Evolutionary conservation across 2,888 invertebrate genomes (phyloP), one percentile per base, ranked within the genome.

Genomic region (Torymus auratus): DNA sequence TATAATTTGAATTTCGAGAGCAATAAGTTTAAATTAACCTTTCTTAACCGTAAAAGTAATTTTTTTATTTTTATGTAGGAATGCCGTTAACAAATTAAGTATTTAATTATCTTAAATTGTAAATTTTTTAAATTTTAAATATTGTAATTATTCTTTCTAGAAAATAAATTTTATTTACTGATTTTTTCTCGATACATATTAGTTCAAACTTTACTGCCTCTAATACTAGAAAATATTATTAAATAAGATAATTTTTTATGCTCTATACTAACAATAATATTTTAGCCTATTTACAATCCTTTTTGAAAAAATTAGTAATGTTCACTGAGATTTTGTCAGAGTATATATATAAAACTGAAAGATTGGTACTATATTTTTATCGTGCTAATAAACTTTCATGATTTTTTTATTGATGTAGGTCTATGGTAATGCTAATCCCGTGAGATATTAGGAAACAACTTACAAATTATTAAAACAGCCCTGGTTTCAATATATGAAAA

Each of bases 401-500:
- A 78, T 77, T 77, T 77, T 82, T 82, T 82, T 80, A 77, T 73
- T 61, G 11, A 73, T 65, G 64, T 23, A 68, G 10, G 10, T 55
- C 13, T 41, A 55, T 67, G 15, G 56, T 53, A 11, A 73, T 56
- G 15, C 23, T 62, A 15, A 72, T 72, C 15, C 50, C 11, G 13
- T 14, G 52, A 60, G 2, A 2, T 56, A 52, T 75, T 15, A 60
- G 52, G 56, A 62, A 55, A 15, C 65, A 56, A 68, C 58, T 71
- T 68, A 41, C 17, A 55, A 72, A 55, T 17, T 52, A 28, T 55
- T 56, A 69, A 61, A 28, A 67, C 82, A 81, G 80, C 82, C 80
- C 82, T 83, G 58, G 80, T 76, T 80, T 81, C 23, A 69, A 80
- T 80, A 23, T 56, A 61, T 55, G 53, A 75, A 62, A 67, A 74